Evolutionary conservation across 2,113 vertebrate species (phyloP), one percentile per base, ranked within the genome.

Genomic region (Thymallus thymallus): DNA sequence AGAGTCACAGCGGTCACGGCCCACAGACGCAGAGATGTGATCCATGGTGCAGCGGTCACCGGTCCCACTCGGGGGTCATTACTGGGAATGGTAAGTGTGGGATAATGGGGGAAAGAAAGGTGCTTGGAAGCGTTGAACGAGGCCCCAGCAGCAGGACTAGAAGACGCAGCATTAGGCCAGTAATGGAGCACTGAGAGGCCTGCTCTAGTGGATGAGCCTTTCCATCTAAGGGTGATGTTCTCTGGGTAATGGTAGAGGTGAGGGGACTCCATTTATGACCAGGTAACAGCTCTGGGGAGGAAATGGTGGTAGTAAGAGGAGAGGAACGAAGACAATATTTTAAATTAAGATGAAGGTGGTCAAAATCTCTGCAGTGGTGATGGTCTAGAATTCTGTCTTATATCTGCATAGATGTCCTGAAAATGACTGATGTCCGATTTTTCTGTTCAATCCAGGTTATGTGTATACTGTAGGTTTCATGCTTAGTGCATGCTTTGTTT

Each of bases 151-250:
- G 81, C 84, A 77, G 77, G 82, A 86, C 30, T 62, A 73, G 80
- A 82, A 78, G 76, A 86, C 14, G 81, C 83, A 70, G 80, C 85
- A 85, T 90, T 87, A 89, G 80, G 7, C 67, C 69, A 63, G 78
- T 85, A 90, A 90, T 90, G 85, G 79, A 72, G 79, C 86, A 76
- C 72, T 55, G 51, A 82, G 69, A 69, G 67, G 76, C 41, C 68
- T 51, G 65, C 58, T 61, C 13, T 20, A 65, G 12, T 24, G 26
- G 30, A 12, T 26, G 30, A 30, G 13, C 4, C 22, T 62, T 13
- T 24, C 60, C 35, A 41, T 35, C 35, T 35, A 6, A 35, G 35
- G 14, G 46, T 48, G 46, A 48, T 16, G 46, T 48, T 48, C 46
- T 48, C 46, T 48, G 12, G 46, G 4, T 14, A 16, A 48, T 48